Percentiles rank a stretch among this genome's conserved stretches.
phyloP scores from a whole-genome alignment of 1,140 invertebrate species.

The Drosophila melanica region DNA sequence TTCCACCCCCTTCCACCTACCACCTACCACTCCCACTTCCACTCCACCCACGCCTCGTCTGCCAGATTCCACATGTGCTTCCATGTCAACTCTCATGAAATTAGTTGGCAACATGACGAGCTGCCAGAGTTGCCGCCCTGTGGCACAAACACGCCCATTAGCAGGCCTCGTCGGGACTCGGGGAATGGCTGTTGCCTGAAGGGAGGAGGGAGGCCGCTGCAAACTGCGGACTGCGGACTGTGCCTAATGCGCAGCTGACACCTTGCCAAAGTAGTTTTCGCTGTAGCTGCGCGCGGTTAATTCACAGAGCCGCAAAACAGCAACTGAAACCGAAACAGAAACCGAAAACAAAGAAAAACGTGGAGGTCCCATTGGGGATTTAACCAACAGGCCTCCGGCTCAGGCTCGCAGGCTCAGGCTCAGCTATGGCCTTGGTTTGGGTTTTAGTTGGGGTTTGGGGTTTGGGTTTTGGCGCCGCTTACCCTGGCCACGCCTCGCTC shows the following conservation, averaged over 20 bases:
- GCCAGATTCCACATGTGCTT: slow-evolving; percentile 78
- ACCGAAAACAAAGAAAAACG: slow-evolving; percentile 5
- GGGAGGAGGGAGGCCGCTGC: neutral
- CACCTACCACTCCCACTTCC: neutral
- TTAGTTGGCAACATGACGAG: slow-evolving; percentile 83
- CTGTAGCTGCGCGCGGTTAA: slow-evolving; percentile 55
- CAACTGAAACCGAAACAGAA: slow-evolving; percentile 27
- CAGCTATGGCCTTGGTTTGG: neutral
- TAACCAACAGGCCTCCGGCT: slow-evolving; percentile 38
- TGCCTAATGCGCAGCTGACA: slow-evolving; percentile 74
- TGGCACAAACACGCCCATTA: slow-evolving; percentile 67
- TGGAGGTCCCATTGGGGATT: slow-evolving; percentile 59
- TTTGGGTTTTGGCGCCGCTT: neutral
- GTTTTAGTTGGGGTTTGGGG: neutral
- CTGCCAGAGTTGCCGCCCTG: slow-evolving; percentile 57
- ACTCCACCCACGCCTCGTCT: slow-evolving; percentile 4
- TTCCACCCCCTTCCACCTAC: neutral
- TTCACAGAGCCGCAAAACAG: slow-evolving; percentile 45
- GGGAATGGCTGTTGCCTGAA: slow-evolving; percentile 13
- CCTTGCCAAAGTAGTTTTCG: slow-evolving; percentile 81
- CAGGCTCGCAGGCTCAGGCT: neutral
- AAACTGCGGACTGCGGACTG: slow-evolving; percentile 14
- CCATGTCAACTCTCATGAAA: slow-evolving; percentile 82
- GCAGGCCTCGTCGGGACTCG: slow-evolving; percentile 34
- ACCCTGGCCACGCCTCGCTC: slow-evolving; percentile 16